Evolutionary conservation across 2,113 vertebrate genomes (phyloP), one percentile per base, ranked within the genome.

Genomic region (Noturus placidus): DNA sequence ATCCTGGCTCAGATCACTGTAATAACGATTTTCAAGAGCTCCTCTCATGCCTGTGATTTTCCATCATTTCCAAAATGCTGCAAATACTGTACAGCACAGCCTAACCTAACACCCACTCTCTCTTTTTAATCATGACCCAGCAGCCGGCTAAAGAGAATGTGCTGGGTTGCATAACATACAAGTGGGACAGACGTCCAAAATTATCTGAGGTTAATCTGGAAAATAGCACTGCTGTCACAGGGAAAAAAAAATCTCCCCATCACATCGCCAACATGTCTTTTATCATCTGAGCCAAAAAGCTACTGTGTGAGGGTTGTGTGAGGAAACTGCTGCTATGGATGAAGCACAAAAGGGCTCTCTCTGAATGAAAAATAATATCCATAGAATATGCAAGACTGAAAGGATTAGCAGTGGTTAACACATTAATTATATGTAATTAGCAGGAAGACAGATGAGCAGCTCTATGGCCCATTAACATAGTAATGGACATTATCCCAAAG

Each of bases 21-120:
- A 90, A 90, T 83, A 83, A 85, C 27, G 85, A 59, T 5, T 65
- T 83, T 90, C 61, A 82, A 88, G 87, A 87, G 67, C 85, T 88
- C 69, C 78, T 87, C 59, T 89, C 83, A 87, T 87, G 56, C 82
- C 89, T 85, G 78, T 87, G 35, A 90, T 90, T 90, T 89, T 87
- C 85, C 61, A 74, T 83, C 80, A 69, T 65, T 35, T 65, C 30
- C 61, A 87, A 89, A 85, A 90, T 84, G 59, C 80, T 83, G 57
- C 81, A 82, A 70, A 83, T 42, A 65, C 30, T 22, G 52, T 79
- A 65, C 30, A 30, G 52, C 67, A 67, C 27, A 52, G 70, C 82
- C 82, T 77, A 87, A 88, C 67, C 52, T 35, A 50, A 59, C 74
- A 77, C 76, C 52, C 54, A 63, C 46, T 19, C 79, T 72, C n/a